Percentiles rank a stretch among this genome's conserved stretches.
Evolutionary conservation across 92 coral and sea anemone species (phyloP).

Genomic region (Pocillopora grandis): DNA sequence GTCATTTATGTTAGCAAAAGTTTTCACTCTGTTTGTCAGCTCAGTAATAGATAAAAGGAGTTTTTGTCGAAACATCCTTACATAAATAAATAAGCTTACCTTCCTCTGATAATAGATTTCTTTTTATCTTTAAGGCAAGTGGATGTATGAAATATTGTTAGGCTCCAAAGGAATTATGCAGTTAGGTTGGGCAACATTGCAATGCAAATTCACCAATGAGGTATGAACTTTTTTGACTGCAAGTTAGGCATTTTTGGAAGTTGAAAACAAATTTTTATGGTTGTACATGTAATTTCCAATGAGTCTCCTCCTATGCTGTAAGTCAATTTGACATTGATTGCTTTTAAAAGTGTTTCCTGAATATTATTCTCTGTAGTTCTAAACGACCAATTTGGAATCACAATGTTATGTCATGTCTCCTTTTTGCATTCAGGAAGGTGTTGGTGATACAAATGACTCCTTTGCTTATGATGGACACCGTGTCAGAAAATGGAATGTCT

Average conservation of each 20-base stretch:
- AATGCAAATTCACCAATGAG: constrained; percentile 92
- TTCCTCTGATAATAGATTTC: background rate
- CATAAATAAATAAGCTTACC: too few species aligned
- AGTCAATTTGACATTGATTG: too few species aligned
- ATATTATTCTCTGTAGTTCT: too few species aligned
- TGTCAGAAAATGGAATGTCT: constrained; percentile 93
- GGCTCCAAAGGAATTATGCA: constrained; percentile 99
- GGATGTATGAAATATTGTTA: constrained; percentile 94
- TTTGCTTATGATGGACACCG: constrained; percentile 99
- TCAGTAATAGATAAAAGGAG: too few species aligned
- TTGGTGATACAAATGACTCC: constrained; percentile 91
- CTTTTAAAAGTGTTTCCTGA: too few species aligned
- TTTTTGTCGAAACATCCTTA: too few species aligned
- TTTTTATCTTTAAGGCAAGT: constrained; percentile 63
- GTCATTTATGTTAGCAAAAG: too few species aligned
- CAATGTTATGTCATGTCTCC: too few species aligned
- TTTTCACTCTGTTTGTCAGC: too few species aligned
- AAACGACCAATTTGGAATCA: too few species aligned
- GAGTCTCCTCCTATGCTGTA: too few species aligned
- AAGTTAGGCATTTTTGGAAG: background rate
- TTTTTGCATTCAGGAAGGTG: constrained; percentile 75
- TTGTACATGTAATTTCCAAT: background rate
- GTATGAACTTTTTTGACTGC: constrained; percentile 27
- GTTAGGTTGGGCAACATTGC: constrained; percentile 97
- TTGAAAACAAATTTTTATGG: background rate